Percentiles rank a stretch among this genome's conserved stretches.
Evolutionary conservation across 2,888 invertebrate species (phyloP).

Genomic region (Drosophila birchii): DNA sequence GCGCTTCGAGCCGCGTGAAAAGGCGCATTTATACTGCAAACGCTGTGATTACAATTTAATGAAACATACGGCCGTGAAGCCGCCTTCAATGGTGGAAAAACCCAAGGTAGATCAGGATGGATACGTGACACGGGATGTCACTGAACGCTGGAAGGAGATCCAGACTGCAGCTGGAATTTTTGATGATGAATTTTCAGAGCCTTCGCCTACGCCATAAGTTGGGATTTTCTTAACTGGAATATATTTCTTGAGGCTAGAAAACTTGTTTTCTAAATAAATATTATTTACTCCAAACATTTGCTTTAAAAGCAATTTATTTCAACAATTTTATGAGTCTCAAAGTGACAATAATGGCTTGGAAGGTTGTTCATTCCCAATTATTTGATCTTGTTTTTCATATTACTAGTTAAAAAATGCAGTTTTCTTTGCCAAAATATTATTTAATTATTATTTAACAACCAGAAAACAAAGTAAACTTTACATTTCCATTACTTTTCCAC

Average conservation of each 20-base stretch:
- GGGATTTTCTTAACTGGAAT: background rate
- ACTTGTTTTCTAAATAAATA: background rate
- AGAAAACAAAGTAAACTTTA: background rate
- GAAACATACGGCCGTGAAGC: background rate
- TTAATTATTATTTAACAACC: background rate
- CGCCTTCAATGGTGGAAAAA: background rate
- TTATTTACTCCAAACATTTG: no score
- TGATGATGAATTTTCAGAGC: conserved; percentile 1
- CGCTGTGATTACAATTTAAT: conserved; percentile 7
- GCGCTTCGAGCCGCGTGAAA: conserved; percentile 6
- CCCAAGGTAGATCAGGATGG: background rate
- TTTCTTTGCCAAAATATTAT: no score
- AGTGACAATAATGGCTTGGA: no score
- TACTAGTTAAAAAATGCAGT: no score
- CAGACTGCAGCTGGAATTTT: background rate
- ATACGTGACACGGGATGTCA: background rate
- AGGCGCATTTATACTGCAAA: background rate
- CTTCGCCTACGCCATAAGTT: background rate
- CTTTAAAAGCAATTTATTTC: no score
- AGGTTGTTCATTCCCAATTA: no score
- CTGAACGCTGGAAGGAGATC: conserved; percentile 9
- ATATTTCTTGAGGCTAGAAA: background rate
- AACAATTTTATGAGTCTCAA: no score
- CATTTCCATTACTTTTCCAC: background rate
- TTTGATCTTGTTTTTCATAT: no score